Conservation (phyloP, 2,113 vertebrate species). For the Entelurus aequoreus region DNA sequence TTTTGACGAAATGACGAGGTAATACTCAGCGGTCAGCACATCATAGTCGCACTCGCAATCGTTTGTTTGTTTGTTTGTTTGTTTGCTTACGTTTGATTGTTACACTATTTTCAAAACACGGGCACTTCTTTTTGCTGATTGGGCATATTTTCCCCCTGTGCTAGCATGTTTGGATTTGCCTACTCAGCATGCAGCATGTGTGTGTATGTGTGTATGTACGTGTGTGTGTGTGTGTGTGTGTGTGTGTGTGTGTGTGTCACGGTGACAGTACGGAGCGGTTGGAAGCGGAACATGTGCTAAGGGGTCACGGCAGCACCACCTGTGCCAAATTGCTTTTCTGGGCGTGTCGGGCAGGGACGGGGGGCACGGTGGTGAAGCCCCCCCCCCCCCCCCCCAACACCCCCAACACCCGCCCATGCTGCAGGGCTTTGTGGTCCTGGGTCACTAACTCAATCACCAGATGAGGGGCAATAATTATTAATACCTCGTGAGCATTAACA, state of each 20-base stretch:
- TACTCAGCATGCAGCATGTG: constrained; percentile 72
- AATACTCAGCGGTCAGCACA: constrained; percentile 40
- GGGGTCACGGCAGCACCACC: constrained; percentile 51
- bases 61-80: constrained; percentile 66
- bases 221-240: constrained; percentile 53
- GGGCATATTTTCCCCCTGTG: constrained; percentile 71
- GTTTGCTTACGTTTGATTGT: constrained; percentile 63
- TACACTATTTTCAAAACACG: constrained; percentile 56
- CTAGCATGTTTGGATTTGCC: constrained; percentile 76
- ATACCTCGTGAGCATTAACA: constrained; percentile 67
- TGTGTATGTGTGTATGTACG: constrained; percentile 48
- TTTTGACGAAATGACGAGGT: no score
- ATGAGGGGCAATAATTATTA: constrained; percentile 72
- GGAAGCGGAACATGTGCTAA: constrained; percentile 41
- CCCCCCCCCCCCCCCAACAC: background rate
- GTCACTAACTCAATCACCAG: constrained; percentile 74
- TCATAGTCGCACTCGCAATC: constrained; percentile 40
- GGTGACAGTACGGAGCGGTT: constrained; percentile 47
- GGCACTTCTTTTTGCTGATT: constrained; percentile 62
- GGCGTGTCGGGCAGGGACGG: constrained; percentile 28
- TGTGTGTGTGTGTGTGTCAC: constrained; percentile 41
- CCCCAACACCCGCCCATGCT: background rate
- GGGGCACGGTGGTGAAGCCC: background rate
- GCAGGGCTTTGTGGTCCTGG: constrained; percentile 46
- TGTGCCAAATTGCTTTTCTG: constrained; percentile 69